phyloP scores from a whole-genome alignment of 2,888 invertebrate species.

The Alitta virens region DNA sequence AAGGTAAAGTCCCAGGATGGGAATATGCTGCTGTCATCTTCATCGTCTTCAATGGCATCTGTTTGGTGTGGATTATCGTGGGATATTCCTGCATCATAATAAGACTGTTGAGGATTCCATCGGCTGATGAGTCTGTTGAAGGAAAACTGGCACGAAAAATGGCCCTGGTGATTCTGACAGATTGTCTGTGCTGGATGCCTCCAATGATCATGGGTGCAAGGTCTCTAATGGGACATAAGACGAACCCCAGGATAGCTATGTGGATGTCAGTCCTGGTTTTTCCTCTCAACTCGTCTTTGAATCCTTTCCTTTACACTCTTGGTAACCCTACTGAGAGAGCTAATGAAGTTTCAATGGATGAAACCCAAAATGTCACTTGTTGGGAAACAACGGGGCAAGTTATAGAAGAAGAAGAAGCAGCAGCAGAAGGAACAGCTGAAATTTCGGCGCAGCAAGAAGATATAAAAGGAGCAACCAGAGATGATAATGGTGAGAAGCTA shows the following conservation, averaged over 20 bases:
- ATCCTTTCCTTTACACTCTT: slow-evolving; percentile 4
- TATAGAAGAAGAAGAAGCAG: no score
- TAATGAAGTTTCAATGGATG: no score
- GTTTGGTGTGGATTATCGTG: slow-evolving; percentile 42
- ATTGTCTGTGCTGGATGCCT: slow-evolving; percentile 50
- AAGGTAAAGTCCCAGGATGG: slow-evolving; percentile 48
- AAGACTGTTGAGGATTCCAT: background rate
- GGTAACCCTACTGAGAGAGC: background rate
- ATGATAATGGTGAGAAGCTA: no score
- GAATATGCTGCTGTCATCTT: slow-evolving; percentile 49
- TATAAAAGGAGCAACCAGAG: no score
- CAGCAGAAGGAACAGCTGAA: no score
- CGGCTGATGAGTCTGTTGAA: slow-evolving; percentile 33
- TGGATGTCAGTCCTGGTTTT: background rate
- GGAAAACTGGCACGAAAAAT: slow-evolving; percentile 43
- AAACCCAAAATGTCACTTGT: no score
- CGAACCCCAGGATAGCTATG: background rate
- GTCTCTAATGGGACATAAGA: background rate
- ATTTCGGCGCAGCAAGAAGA: no score
- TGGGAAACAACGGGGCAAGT: no score
- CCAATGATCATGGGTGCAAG: background rate
- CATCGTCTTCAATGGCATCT: slow-evolving; percentile 44
- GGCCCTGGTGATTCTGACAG: slow-evolving; percentile 43
- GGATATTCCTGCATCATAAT: slow-evolving; percentile 41
- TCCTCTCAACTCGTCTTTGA: background rate